These are phyloP conservation scores for human (Homo sapiens) DNA, from an alignment of 2,113 vertebrate genomes.

Conservation along the genomic window DNA sequence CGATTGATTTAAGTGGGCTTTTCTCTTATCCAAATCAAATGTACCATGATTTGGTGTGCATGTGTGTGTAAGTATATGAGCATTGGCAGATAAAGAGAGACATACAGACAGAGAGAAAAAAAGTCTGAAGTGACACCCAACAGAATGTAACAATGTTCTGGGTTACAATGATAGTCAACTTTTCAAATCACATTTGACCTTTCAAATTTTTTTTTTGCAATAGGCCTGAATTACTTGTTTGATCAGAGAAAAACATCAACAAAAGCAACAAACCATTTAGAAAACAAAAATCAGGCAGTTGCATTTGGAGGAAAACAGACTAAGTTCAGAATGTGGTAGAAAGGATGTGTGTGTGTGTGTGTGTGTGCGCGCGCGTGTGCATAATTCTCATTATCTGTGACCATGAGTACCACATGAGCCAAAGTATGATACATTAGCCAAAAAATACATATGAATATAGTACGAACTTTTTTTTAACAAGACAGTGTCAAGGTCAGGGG, in stretches of 20 bases:
- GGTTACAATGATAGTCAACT: not conserved
- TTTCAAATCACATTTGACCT: not conserved
- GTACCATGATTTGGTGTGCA: not conserved
- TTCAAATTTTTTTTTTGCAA: not conserved
- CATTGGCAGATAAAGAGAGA: not conserved
- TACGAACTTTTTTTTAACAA: not conserved
- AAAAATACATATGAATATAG: slow-evolving; percentile 24
- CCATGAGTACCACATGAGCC: not conserved
- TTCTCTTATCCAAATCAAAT: not conserved
- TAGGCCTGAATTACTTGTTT: not conserved
- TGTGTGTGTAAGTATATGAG: too few species aligned
- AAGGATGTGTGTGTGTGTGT: not conserved
- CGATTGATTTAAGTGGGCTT: not conserved
- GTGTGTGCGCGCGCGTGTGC: not conserved
- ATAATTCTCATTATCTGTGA: not conserved
- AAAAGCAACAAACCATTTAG: not conserved
- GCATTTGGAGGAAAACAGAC: not conserved
- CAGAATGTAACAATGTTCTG: not conserved
- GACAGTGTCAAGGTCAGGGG: not conserved
- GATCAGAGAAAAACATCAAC: not conserved
- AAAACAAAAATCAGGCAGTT: not conserved
- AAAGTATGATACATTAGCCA: not conserved
- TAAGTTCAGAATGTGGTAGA: not conserved
- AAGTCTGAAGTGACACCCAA: not conserved
- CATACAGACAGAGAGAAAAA: not conserved